Percentiles rank a stretch among this genome's conserved stretches.
Conservation (phyloP, 2,888 invertebrate genomes). For the Lobophora halterata region DNA sequence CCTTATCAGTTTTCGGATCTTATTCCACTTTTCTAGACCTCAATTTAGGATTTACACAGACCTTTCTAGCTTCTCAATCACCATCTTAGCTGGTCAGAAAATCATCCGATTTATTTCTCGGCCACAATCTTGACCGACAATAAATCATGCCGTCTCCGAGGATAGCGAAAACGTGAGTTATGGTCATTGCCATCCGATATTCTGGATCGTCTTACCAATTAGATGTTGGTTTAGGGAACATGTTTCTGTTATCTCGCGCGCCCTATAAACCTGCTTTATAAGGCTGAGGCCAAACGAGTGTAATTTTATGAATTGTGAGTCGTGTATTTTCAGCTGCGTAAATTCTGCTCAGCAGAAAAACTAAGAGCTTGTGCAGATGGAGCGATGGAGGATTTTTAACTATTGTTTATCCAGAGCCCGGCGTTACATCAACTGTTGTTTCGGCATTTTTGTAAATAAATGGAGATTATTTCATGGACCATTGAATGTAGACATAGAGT, state of each 20-base stretch:
- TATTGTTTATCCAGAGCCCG: slow-evolving; percentile 17
- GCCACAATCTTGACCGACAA: slow-evolving; percentile 54
- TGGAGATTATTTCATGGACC: slow-evolving; percentile 23
- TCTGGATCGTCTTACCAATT: slow-evolving; percentile 23
- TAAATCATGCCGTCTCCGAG: slow-evolving; percentile 52
- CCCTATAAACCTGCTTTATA: too few species aligned
- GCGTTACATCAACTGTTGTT: slow-evolving; percentile 20
- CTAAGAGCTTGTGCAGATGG: too few species aligned
- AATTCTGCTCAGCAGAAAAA: too few species aligned
- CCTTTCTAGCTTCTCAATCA: too few species aligned
- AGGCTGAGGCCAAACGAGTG: too few species aligned
- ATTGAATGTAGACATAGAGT: slow-evolving; percentile 14
- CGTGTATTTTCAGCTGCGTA: too few species aligned
- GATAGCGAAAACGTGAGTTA: slow-evolving; percentile 60
- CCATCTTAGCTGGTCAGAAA: slow-evolving; percentile 8
- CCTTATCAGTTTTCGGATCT: too few species aligned
- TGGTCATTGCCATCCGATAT: slow-evolving; percentile 59
- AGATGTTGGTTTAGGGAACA: slow-evolving; percentile 15
- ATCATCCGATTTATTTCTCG: slow-evolving; percentile 19
- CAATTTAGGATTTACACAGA: too few species aligned
- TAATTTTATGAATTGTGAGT: too few species aligned
- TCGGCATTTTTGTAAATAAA: slow-evolving; percentile 22
- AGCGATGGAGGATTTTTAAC: neutral
- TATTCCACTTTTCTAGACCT: too few species aligned
- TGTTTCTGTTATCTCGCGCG: neutral